phyloP scores from a whole-genome alignment of 2,113 vertebrate genomes.

The Hippopotamus amphibius region DNA sequence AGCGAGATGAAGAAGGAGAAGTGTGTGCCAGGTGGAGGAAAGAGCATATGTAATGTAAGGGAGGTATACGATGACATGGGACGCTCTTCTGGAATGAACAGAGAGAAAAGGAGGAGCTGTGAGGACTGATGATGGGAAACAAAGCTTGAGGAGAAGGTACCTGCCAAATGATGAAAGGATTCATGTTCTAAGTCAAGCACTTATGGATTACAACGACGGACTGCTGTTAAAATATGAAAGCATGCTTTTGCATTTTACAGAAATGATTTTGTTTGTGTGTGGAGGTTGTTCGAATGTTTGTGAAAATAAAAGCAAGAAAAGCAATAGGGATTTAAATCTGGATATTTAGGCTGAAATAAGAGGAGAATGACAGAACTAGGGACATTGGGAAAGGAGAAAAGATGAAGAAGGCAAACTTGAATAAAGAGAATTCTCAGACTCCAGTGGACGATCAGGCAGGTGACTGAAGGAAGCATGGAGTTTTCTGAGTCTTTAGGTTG shows the following conservation, averaged over 20 bases:
- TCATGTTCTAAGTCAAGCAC: neutral
- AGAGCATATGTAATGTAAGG: neutral
- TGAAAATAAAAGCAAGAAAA: neutral
- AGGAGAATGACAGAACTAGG: neutral
- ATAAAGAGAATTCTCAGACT: neutral
- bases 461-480: accelerated
- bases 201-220: neutral
- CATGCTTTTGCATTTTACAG: neutral
- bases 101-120: neutral
- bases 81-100: neutral
- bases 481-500: neutral
- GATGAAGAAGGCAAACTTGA: neutral
- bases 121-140: neutral
- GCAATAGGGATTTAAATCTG: neutral
- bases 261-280: neutral
- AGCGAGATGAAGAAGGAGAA: neutral
- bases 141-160: neutral
- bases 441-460: accelerated
- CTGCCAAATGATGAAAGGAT: neutral
- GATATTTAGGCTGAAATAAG: neutral
- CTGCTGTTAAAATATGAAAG: neutral
- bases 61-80: neutral
- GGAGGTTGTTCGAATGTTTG: neutral
- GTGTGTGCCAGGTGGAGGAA: neutral
- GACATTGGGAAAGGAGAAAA: neutral